These are phyloP conservation scores for Sericinus montela DNA, from an alignment of 2,888 invertebrate species.

Conservation along the genomic window DNA sequence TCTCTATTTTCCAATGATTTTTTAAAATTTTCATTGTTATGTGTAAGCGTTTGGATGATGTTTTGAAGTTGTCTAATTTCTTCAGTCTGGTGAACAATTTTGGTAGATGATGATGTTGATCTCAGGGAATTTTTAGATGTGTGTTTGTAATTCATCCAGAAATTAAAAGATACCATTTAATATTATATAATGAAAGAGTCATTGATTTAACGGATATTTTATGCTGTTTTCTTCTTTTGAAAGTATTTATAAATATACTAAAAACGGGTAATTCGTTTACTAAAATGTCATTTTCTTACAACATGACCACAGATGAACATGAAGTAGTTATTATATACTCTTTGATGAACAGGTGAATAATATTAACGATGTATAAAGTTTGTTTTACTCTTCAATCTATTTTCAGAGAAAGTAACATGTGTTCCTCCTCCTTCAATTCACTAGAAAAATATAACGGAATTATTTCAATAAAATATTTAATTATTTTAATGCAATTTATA, in stretches of 20 bases:
- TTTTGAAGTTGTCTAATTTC: conserved; percentile 41
- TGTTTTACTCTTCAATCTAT: too few species aligned
- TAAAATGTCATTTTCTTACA: too few species aligned
- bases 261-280: too few species aligned
- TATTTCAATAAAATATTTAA: too few species aligned
- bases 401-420: too few species aligned
- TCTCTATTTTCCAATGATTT: conserved; percentile 66
- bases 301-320: too few species aligned
- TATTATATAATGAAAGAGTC: background rate
- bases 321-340: too few species aligned
- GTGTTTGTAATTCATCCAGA: conserved; percentile 42
- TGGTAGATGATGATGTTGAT: conserved; percentile 36
- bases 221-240: background rate
- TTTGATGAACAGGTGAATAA: too few species aligned
- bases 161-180: conserved; percentile 18
- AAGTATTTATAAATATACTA: background rate
- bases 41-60: conserved; percentile 64
- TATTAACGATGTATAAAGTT: too few species aligned
- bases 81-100: conserved; percentile 29
- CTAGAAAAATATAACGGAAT: too few species aligned
- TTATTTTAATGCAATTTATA: too few species aligned
- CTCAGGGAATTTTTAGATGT: conserved; percentile 39
- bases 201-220: background rate
- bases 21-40: conserved; percentile 59
- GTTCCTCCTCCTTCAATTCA: too few species aligned